Base-by-base conservation (phyloP, 2,888 invertebrate genomes). In the Diaphora mendica region DNA sequence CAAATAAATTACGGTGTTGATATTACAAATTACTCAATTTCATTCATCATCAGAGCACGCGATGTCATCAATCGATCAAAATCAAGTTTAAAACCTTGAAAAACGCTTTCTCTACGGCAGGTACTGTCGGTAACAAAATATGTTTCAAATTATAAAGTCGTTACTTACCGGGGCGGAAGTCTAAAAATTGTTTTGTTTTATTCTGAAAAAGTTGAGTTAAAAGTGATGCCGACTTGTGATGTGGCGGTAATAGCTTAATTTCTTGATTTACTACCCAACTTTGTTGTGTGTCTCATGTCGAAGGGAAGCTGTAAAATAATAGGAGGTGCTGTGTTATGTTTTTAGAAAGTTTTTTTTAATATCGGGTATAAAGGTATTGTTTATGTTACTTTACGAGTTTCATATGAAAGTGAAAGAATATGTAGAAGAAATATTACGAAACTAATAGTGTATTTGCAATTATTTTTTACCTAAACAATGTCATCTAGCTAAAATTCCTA, bases 191-290 rank as follows among this genome's bases (percentile, higher is more conserved):
- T 86, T 91, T 75, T 89, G 87, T 89, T 86, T 79, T 69, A 83
- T 87, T 86, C 87, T 84, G 87, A 89, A 86, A 88, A 87, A 87
- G 82, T 73, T 73, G 75, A 82, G 78, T 85, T 78, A 72, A 86
- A 86, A 82, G 83, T 72, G 74, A 79, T 77, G 80, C 88, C 87
- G 86, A 81, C 85, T 71, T 89, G 72, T 86, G 89, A 89, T 90
- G 88, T 88, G 89, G 89, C 85, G 77, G 80, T 82, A 80, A 83
- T 83, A 86, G 82, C 87, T 88, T 91, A 90, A 89, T 91, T 89
- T 88, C 69, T 85, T 91, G 90, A 92, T 92, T 93, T 91, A 92
- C 85, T 78, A 74, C 85, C 75, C 55, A 68, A 82, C 82, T 81
- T 86, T 82, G 80, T 85, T 82, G 84, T 85, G 83, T 82, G 83